A percentile compares a stretch with the other conserved stretches of the same genome.
These are phyloP conservation scores for Xestia xanthographa DNA, from an alignment of 2,888 invertebrate genomes.

Conservation along the genomic window DNA sequence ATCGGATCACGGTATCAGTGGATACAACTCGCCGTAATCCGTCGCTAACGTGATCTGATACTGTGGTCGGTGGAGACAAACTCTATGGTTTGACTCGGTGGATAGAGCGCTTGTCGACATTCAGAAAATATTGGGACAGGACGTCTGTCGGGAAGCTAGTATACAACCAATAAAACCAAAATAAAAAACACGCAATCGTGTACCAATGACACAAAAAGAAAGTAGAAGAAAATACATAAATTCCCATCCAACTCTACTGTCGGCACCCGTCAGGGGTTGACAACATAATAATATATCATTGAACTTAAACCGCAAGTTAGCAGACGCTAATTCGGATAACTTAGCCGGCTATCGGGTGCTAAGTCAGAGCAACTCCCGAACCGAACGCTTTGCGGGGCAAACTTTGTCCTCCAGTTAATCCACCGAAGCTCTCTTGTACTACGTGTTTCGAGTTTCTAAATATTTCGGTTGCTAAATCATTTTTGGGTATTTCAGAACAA, in stretches of 20 bases:
- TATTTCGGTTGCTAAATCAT: conserved; percentile 21
- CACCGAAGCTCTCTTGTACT: conserved; percentile 52
- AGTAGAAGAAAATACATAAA: conserved; percentile 4
- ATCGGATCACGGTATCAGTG: too few species aligned
- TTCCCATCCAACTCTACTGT: conserved; percentile 48
- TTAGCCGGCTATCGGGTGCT: conserved; percentile 86
- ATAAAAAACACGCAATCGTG: background rate
- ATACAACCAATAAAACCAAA: background rate
- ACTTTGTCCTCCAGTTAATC: conserved; percentile 80
- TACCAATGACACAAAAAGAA: conserved; percentile 2
- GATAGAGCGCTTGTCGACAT: background rate
- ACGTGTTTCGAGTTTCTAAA: conserved; percentile 48
- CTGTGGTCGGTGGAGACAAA: too few species aligned
- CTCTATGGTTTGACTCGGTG: background rate
- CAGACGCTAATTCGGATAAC: conserved; percentile 83
- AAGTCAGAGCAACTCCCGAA: conserved; percentile 84
- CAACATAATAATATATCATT: conserved; percentile 84
- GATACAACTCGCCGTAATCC: too few species aligned
- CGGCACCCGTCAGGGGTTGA: conserved; percentile 71
- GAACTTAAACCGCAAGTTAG: conserved; percentile 84
- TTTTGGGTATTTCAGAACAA: conserved; percentile 10
- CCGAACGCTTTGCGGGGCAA: conserved; percentile 83
- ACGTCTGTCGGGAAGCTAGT: background rate
- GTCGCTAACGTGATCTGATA: too few species aligned
- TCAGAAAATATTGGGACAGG: background rate